A percentile compares a stretch with the other conserved stretches of the same genome.
These are phyloP conservation scores for Apus apus DNA, from an alignment of 2,113 vertebrate species.

Conservation along the genomic window DNA sequence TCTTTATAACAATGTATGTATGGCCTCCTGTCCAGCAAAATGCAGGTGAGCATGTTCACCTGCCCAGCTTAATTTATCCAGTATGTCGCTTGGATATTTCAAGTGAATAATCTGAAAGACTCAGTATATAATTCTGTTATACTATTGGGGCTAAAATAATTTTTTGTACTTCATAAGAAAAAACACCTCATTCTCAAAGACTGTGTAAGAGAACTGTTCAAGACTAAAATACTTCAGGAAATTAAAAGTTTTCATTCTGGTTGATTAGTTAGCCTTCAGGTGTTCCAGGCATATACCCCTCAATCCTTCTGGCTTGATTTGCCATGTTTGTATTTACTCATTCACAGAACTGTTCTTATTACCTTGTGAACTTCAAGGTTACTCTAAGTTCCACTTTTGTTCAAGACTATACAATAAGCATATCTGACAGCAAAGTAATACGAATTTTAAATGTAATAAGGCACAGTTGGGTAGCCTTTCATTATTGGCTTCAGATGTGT, in stretches of 20 bases:
- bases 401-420: background rate
- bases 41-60: background rate
- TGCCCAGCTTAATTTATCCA: background rate
- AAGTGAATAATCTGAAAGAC: background rate
- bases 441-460: background rate
- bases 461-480: constrained; percentile 4
- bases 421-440: background rate
- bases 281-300: background rate
- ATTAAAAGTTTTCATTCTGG: background rate
- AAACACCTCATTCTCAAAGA: background rate
- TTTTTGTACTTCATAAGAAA: background rate
- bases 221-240: background rate
- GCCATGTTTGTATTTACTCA: background rate
- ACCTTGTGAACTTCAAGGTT: background rate
- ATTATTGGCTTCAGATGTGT: background rate
- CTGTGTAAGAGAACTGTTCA: background rate
- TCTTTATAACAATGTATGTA: background rate
- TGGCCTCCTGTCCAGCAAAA: background rate
- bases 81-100: background rate
- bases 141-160: background rate
- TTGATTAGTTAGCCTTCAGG: background rate
- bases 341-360: background rate
- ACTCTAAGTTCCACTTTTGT: background rate
- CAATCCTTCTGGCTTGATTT: background rate
- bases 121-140: background rate